These are phyloP conservation scores for Triplophysa dalaica DNA, from an alignment of 2,113 vertebrate species.

Conservation along the genomic window DNA sequence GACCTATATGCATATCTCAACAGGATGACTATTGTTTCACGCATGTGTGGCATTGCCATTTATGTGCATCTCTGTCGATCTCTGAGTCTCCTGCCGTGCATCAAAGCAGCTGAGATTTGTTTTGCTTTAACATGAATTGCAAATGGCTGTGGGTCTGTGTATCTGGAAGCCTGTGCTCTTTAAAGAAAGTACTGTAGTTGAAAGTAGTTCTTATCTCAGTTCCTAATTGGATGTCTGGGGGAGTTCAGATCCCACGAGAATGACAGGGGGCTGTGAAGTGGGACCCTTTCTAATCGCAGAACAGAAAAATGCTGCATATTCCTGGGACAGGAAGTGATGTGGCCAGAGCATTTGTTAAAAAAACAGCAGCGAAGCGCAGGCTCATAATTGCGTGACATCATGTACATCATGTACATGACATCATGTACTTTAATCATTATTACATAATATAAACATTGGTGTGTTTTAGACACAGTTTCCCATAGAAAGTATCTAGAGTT, in stretches of 20 bases:
- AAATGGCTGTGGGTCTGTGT: slow-evolving; percentile 40
- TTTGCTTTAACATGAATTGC: slow-evolving; percentile 2
- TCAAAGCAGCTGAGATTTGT: slow-evolving; percentile 47
- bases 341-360: slow-evolving; percentile 9
- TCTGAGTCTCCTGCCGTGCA: background rate
- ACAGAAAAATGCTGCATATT: slow-evolving; percentile 46
- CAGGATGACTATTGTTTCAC: slow-evolving; percentile 34
- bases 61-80: slow-evolving; percentile 1
- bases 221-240: slow-evolving; percentile 12
- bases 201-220: slow-evolving; percentile 29
- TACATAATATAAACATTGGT: slow-evolving; percentile 9
- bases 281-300: slow-evolving; percentile 36
- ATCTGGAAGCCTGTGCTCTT: slow-evolving; percentile 36
- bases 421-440: background rate
- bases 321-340: slow-evolving; percentile 44
- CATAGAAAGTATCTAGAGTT: background rate
- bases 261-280: slow-evolving; percentile 14
- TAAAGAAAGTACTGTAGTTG: slow-evolving; percentile 23
- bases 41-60: background rate
- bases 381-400: no score
- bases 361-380: background rate
- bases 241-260: slow-evolving; percentile 25
- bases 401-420: background rate
- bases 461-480: background rate
- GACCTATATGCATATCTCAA: background rate